Percentiles rank a stretch among this genome's conserved stretches.
phyloP scores from a whole-genome alignment of 1,140 invertebrate species.

The Anastrepha obliqua region DNA sequence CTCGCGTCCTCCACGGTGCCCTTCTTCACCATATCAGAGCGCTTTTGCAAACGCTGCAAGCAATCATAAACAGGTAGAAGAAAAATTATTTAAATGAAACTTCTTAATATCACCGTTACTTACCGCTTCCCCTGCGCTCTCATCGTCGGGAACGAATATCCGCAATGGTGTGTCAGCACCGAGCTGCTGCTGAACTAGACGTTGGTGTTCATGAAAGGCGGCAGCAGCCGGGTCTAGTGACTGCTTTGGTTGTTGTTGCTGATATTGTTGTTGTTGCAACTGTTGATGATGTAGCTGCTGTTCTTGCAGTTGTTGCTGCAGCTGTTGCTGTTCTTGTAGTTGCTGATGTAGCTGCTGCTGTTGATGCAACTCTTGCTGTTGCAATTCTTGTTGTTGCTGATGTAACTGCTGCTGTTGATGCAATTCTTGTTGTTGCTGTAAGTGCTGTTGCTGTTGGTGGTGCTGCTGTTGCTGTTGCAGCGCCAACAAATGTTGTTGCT shows the following conservation, averaged over 20 bases:
- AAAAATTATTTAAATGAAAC: slow-evolving; percentile 17
- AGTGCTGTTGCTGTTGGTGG: slow-evolving; percentile 61
- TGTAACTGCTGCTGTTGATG: slow-evolving; percentile 56
- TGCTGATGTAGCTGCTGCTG: slow-evolving; percentile 66
- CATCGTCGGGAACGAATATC: slow-evolving; percentile 72
- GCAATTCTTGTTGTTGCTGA: slow-evolving; percentile 61
- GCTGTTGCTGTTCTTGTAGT: slow-evolving; percentile 65
- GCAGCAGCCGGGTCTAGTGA: slow-evolving; percentile 61
- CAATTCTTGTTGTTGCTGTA: slow-evolving; percentile 61
- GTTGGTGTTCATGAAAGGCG: slow-evolving; percentile 71
- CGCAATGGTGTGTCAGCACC: slow-evolving; percentile 67
- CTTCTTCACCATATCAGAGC: slow-evolving; percentile 65
- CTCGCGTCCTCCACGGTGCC: slow-evolving; percentile 61
- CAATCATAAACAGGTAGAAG: too few relatives aligned
- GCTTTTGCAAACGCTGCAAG: slow-evolving; percentile 66
- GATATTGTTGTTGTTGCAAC: slow-evolving; percentile 54
- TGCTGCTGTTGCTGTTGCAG: slow-evolving; percentile 55
- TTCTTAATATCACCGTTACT: neutral
- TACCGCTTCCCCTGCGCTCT: slow-evolving; percentile 54
- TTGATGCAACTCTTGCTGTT: slow-evolving; percentile 59
- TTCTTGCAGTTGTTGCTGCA: slow-evolving; percentile 60
- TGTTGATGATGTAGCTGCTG: slow-evolving; percentile 34
- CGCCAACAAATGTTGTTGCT: slow-evolving; percentile 61
- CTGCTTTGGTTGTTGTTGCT: slow-evolving; percentile 41
- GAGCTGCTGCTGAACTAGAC: slow-evolving; percentile 69